Evolutionary conservation across 2,888 invertebrate genomes (phyloP), one percentile per base, ranked within the genome.

Genomic region (Spatulosminthurus flaviceps): DNA sequence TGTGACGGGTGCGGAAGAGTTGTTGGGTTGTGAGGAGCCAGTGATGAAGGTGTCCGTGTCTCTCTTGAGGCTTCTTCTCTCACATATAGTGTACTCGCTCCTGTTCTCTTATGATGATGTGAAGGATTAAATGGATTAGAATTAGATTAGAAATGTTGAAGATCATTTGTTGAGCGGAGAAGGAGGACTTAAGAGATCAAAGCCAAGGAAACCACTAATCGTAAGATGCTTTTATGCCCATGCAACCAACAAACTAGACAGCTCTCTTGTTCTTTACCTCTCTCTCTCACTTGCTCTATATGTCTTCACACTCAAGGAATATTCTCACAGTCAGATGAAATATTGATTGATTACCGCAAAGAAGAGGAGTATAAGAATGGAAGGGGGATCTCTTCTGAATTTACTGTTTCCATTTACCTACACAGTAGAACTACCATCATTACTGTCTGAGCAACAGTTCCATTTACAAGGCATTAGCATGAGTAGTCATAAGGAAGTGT

Each of bases 321-420:
- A 80, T 81, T 81, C 81, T 81, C 79, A 78, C 77, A 77, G 74
- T 77, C 80, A 77, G 73, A 80, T 82, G 82, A 82, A 82, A 79
- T 80, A 82, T 82, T 82, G 82, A 82, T 82, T 82, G 82, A 82
- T 82, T 80, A 82, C 80, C 67, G 34, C 60, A 60, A 60, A 28
- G 24, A 66, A 72, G 29, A 28, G 1, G 51, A 29, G 77, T 22
- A 42, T 21, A 77, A 26, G 64, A 41, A 76, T 77, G 28, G 28
- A 22, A 67, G 19, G 74, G 24, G 74, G 24, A 61, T 26, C 28
- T 72, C 42, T 22, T 51, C 29, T 41, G 41, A 41, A 41, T 42
- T 71, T 26, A 51, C 28, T 51, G 60, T 29, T 51, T 24, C 60
- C 73, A 73, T 26, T 73, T 34, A 34, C 34, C 4, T 9, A 34